phyloP scores from a whole-genome alignment of 2,113 vertebrate genomes.

The Rhombomys opimus region DNA sequence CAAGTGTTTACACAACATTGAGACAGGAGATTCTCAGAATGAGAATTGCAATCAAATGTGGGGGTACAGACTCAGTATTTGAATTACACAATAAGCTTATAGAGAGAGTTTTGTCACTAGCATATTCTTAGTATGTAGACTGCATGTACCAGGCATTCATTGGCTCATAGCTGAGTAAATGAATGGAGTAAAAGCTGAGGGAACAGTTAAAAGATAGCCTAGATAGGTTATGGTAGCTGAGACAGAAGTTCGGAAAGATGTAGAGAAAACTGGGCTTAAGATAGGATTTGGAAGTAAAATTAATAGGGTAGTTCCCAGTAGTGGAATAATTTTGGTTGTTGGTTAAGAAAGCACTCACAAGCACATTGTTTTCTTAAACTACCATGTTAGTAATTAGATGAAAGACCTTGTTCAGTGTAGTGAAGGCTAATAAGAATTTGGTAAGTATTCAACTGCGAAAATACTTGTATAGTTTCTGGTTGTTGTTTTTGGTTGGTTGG shows the following conservation, averaged over 20 bases:
- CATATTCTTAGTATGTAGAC: background rate
- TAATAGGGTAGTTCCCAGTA: background rate
- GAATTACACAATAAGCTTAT: too few species aligned
- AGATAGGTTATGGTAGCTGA: background rate
- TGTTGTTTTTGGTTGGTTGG: background rate
- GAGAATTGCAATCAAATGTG: too few species aligned
- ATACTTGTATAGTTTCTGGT: background rate
- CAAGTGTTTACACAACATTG: too few species aligned
- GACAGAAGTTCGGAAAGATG: background rate
- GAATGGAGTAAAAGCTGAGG: background rate
- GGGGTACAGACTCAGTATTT: too few species aligned
- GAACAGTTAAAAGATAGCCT: background rate
- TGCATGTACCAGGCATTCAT: background rate
- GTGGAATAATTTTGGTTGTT: background rate
- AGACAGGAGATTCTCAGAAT: too few species aligned
- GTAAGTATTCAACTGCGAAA: background rate
- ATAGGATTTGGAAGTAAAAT: background rate
- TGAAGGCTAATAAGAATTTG: constrained; percentile 19
- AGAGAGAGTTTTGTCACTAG: background rate
- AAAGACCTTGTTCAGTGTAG: background rate
- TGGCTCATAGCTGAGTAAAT: background rate
- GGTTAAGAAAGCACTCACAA: background rate
- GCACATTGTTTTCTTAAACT: background rate
- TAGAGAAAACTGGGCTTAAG: background rate
- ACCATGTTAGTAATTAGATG: background rate